Evolutionary conservation across 2,888 invertebrate genomes (phyloP), one percentile per base, ranked within the genome.

Genomic region (Bombylius discolor): DNA sequence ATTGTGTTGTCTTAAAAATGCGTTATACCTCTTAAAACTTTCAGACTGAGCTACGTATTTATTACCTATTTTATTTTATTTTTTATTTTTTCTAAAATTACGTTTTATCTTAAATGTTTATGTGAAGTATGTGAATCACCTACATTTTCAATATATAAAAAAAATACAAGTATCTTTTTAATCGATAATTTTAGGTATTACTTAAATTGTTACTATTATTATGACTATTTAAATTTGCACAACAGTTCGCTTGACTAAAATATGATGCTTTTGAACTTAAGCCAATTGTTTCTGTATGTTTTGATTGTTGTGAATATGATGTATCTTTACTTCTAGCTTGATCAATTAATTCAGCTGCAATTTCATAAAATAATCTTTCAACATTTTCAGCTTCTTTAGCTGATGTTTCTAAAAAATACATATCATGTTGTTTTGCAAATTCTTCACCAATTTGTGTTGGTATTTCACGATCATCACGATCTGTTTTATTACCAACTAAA

Each of bases 371-470:
- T 58, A 98, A 78, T 69, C 88, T 83, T 72, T 98, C 97, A 5
- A 98, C 97, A 77, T 98, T 97, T 67, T 97, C 96, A 4, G 96
- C 92, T 75, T 97, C 95, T 72, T 97, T 94, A 1, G 97, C 97
- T 0, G 97, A 97, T 0, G 97, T 98, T 78, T 98, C 97, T 64
- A 98, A 79, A 76, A 96, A 98, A 74, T 95, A 94, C 93, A 98
- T 98, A 66, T 91, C 90, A 69, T 97, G 92, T 64, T 91, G 82
- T 68, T 90, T 89, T 31, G 97, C 92, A 78, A 98, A 98, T 71
- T 94, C 92, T 73, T 92, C 92, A 2, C 96, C 98, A 50, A 97
- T 92, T 68, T 91, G 87, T 36, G 87, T 85, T 1, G 97, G 97
- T 67, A 70, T 71, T 79, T 98, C 97, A 63, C 96, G 79, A 71